A percentile compares a stretch with the other conserved stretches of the same genome.
These are phyloP conservation scores for Agrotis ipsilon DNA, from an alignment of 2,888 invertebrate species.

Conservation along the genomic window DNA sequence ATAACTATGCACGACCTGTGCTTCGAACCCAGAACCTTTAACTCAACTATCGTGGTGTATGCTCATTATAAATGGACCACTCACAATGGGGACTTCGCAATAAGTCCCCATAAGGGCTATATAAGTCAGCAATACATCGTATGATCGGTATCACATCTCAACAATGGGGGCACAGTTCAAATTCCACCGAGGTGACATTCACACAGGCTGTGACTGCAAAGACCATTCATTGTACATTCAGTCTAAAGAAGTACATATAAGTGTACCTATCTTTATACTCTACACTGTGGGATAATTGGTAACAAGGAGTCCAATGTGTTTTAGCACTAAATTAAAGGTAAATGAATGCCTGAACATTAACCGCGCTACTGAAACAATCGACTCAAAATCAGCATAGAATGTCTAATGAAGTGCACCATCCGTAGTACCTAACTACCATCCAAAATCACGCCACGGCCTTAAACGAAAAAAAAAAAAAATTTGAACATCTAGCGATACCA, in stretches of 20 bases:
- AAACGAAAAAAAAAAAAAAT: no score
- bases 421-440: no score
- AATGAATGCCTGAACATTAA: no score
- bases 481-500: neutral
- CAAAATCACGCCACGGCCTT: no score
- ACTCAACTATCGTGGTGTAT: no score
- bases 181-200: conserved; percentile 60
- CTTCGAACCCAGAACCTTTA: no score
- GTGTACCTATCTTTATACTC: neutral
- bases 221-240: conserved; percentile 32
- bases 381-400: no score
- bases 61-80: neutral
- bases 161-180: conserved; percentile 55
- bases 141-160: conserved; percentile 39
- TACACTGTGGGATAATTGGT: no score
- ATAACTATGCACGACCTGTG: no score
- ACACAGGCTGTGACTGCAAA: conserved; percentile 45
- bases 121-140: conserved; percentile 22
- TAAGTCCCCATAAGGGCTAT: conserved; percentile 9
- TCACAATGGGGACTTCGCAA: neutral
- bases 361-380: no score
- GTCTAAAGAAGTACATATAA: neutral
- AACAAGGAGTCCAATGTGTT: neutral
- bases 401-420: no score
- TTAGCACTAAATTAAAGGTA: no score